phyloP scores from a whole-genome alignment of 2,797 vertebrate species.

The Eutrigla gurnardus region DNA sequence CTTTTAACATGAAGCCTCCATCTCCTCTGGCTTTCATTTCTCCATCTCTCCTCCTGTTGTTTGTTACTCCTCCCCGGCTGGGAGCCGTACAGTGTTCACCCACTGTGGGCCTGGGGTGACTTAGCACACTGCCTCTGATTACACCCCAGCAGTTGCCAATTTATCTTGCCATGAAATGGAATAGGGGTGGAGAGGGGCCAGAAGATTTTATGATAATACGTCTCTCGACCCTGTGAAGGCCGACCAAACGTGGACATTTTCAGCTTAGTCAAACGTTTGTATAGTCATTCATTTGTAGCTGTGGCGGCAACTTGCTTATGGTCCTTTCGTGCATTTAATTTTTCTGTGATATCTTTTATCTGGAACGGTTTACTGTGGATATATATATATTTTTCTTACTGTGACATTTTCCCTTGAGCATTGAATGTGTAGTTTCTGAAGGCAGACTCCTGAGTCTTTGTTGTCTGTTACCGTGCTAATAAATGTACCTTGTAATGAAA shows the following conservation, averaged over 20 bases:
- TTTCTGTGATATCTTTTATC: neutral
- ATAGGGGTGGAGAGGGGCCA: constrained; percentile 38
- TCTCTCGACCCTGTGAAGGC: constrained; percentile 31
- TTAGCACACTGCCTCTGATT: constrained; percentile 65
- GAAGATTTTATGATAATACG: constrained; percentile 57
- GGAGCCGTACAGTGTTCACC: constrained; percentile 51
- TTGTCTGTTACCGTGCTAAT: too few relatives aligned
- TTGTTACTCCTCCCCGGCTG: constrained; percentile 15
- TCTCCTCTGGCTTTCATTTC: constrained; percentile 2
- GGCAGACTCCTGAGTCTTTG: too few relatives aligned
- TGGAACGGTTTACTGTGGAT: neutral
- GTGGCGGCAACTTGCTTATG: constrained; percentile 21
- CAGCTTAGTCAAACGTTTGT: constrained; percentile 40
- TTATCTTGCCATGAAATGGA: constrained; percentile 62
- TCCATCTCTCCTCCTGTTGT: constrained; percentile 12
- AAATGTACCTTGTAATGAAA: neutral
- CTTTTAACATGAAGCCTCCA: neutral
- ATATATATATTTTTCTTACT: neutral
- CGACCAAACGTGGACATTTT: constrained; percentile 43
- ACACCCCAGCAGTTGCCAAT: constrained; percentile 62
- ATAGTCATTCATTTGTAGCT: constrained; percentile 15
- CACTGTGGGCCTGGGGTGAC: constrained; percentile 64
- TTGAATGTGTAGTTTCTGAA: neutral
- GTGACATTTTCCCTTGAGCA: neutral
- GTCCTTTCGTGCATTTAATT: constrained; percentile 12